Base-by-base conservation (phyloP, 2,888 invertebrate genomes). In the Idaea dimidiata region DNA sequence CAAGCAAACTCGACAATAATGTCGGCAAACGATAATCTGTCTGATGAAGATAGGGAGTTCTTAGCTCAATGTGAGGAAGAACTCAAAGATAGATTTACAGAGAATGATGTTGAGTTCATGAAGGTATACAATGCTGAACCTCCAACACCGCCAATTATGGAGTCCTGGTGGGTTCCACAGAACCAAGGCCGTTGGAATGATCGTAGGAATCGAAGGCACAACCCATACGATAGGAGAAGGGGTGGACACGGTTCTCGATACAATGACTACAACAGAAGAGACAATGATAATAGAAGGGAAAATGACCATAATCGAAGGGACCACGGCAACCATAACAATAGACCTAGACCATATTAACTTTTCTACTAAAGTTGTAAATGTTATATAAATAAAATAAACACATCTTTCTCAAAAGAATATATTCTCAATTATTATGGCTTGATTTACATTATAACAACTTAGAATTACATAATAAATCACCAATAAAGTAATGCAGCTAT, bases 101-200 rank as follows among this genome's bases (percentile, higher is more conserved):
- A 94, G 43, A 90, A 93, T 7, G 95, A 96, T 84, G 86, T 86
- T 58, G 94, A 94, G 60, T 96, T 94, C 76, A 93, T 94, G 88
- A 88, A 86, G 75, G 85, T 89, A 1, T 87, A 80, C 57, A 88
- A 87, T 66, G 81, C 86, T 16, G 83, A 88, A 17, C 76, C 81
- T 1, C 88, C 90, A 10, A 78, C 67, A 10, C 95, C 95, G 5
- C 95, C 95, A 7, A 91, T 95, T 14, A 73, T 95, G 14, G 94
- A 94, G 60, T 91, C 93, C 16, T 95, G 94, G 94, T 83, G 82
- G 81, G 74, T 76, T 3, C 69, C 84, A 14, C 79, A 82, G 31
- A 82, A 84, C 67, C 72, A 76, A 7, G 80, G 80, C 0, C 79
- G 83, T 8, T 78, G 87, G 53, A 83, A 86, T 64, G 86, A 90